Conservation (phyloP, 2,888 invertebrate genomes). For the Lepidochrysops patricia region DNA sequence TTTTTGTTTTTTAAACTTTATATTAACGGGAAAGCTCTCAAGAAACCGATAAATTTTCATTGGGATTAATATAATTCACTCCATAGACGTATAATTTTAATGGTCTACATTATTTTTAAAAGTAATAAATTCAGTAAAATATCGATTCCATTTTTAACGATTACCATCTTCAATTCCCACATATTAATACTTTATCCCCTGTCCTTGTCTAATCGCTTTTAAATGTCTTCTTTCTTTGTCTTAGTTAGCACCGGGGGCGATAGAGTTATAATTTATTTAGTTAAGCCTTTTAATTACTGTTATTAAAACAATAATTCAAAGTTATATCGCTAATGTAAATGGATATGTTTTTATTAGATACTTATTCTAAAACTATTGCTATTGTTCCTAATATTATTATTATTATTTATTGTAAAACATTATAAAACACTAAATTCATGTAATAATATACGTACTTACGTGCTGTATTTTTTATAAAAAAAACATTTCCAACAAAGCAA, state of each 20-base stretch:
- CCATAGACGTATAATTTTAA: background rate
- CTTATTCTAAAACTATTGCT: background rate
- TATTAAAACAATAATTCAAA: constrained; percentile 50
- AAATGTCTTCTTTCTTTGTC: constrained; percentile 19
- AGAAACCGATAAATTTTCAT: background rate
- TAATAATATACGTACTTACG: too few relatives aligned
- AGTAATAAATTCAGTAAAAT: constrained; percentile 4
- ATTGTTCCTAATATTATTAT: too few relatives aligned
- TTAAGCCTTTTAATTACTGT: constrained; percentile 59
- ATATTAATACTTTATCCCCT: constrained; percentile 32
- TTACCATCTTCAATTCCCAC: constrained; percentile 36
- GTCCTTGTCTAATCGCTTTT: constrained; percentile 22
- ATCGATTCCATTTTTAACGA: constrained; percentile 32
- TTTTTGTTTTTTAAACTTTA: too few relatives aligned
- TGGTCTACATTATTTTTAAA: constrained; percentile 2
- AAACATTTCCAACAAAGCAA: too few relatives aligned
- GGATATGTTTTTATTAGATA: background rate
- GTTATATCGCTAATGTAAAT: constrained; percentile 3
- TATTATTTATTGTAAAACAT: too few relatives aligned
- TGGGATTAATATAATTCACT: background rate
- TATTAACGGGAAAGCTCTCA: background rate
- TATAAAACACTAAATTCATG: too few relatives aligned
- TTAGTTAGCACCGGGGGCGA: constrained; percentile 45
- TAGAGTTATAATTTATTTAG: constrained; percentile 57
- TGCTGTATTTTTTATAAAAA: too few relatives aligned